These are phyloP conservation scores for Phrynosoma platyrhinos DNA, from an alignment of 2,113 vertebrate species.

Conservation along the genomic window DNA sequence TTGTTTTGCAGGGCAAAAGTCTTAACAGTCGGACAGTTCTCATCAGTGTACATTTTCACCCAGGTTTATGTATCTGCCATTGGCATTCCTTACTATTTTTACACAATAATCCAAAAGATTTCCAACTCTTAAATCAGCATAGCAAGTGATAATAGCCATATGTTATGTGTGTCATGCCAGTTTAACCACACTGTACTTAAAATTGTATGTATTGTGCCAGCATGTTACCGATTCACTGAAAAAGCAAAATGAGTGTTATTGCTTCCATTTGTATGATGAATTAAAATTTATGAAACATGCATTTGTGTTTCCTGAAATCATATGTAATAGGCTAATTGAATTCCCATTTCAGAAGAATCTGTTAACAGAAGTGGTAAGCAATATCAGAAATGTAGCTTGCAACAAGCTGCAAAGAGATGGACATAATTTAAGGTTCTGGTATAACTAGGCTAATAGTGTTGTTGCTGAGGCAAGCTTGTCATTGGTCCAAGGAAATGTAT, in stretches of 20 bases:
- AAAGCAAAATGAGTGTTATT: not conserved
- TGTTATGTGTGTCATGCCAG: not conserved
- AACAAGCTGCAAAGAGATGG: not conserved
- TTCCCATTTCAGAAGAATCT: not conserved
- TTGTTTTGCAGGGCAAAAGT: slow-evolving; percentile 63
- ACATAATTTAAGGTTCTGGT: not conserved
- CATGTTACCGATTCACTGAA: not conserved
- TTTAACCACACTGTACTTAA: not conserved
- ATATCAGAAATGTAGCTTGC: not conserved
- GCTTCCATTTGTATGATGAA: slow-evolving; percentile 50
- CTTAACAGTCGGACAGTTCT: slow-evolving; percentile 47
- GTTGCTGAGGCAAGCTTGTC: not conserved
- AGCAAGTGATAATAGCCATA: not conserved
- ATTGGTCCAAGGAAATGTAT: not conserved
- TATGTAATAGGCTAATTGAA: not conserved
- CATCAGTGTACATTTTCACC: not conserved
- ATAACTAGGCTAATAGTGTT: not conserved
- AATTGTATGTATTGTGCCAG: too few species aligned
- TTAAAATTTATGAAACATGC: slow-evolving; percentile 44
- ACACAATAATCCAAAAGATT: not conserved
- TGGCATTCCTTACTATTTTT: slow-evolving; percentile 12
- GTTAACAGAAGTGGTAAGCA: not conserved
- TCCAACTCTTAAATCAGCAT: slow-evolving; percentile 18
- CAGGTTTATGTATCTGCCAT: not conserved
- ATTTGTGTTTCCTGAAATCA: slow-evolving; percentile 8